These are phyloP conservation scores for Heliconius ethilla DNA, from an alignment of 2,888 invertebrate species.

Conservation along the genomic window DNA sequence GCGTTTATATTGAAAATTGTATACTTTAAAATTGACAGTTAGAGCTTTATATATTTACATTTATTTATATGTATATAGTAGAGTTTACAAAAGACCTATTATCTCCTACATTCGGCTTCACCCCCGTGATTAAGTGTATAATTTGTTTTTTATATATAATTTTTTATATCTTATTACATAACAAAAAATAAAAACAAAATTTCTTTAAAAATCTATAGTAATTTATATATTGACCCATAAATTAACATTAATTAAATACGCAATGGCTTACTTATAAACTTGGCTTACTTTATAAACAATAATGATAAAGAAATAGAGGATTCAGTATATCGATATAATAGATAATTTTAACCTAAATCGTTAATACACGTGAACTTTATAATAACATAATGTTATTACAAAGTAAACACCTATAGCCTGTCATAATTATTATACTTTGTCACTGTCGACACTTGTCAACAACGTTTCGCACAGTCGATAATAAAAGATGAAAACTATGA, in stretches of 20 bases:
- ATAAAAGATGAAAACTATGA: neutral
- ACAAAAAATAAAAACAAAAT: neutral
- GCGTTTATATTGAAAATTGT: conserved; percentile 23
- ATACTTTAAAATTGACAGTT: conserved; percentile 9
- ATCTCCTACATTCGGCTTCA: no score
- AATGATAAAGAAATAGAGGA: conserved; percentile 60
- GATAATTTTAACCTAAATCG: conserved; percentile 55
- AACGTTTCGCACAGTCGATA: neutral
- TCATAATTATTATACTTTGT: neutral
- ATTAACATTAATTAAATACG: conserved; percentile 18
- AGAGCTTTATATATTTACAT: neutral
- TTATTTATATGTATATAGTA: neutral
- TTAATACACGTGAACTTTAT: conserved; percentile 19
- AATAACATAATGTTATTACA: neutral
- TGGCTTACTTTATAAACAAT: conserved; percentile 53
- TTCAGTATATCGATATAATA: conserved; percentile 77
- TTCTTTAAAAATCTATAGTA: neutral
- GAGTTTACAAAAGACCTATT: neutral
- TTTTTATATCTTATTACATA: no score
- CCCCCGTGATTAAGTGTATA: no score
- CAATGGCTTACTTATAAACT: no score
- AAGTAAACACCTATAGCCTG: neutral
- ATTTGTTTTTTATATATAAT: no score
- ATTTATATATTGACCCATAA: neutral
- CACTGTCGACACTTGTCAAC: neutral